phyloP scores from a whole-genome alignment of 1,140 invertebrate species.

The Heliconius nattereri region DNA sequence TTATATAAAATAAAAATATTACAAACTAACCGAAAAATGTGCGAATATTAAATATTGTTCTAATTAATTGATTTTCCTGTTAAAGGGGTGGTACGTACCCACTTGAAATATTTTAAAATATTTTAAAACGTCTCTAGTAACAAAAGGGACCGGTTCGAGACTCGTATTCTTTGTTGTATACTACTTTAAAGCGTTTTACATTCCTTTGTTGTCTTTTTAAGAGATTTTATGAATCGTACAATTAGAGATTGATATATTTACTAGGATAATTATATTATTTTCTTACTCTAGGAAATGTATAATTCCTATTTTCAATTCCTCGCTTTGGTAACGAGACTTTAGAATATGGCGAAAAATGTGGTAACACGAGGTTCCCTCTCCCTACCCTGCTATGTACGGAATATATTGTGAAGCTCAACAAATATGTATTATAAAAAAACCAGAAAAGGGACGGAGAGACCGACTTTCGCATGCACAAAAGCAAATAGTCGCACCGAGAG shows the following conservation, averaged over 20 bases:
- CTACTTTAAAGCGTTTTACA: background rate
- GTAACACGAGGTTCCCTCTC: too few species aligned
- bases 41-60: conserved; percentile 12
- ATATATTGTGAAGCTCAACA: too few species aligned
- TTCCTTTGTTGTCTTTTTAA: background rate
- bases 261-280: background rate
- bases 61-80: conserved; percentile 24
- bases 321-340: too few species aligned
- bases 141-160: background rate
- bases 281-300: too few species aligned
- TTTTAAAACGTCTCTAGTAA: conserved; percentile 17
- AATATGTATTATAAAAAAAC: too few species aligned
- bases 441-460: too few species aligned
- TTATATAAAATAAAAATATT: background rate
- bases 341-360: too few species aligned
- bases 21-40: background rate
- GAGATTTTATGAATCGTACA: background rate
- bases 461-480: too few species aligned
- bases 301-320: too few species aligned
- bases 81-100: background rate
- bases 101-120: conserved; percentile 20
- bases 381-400: too few species aligned
- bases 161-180: conserved; percentile 8
- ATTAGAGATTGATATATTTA: background rate
- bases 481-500: too few species aligned